Conservation (phyloP, 1,140 invertebrate species). For the Leptopilina boulardi region DNA sequence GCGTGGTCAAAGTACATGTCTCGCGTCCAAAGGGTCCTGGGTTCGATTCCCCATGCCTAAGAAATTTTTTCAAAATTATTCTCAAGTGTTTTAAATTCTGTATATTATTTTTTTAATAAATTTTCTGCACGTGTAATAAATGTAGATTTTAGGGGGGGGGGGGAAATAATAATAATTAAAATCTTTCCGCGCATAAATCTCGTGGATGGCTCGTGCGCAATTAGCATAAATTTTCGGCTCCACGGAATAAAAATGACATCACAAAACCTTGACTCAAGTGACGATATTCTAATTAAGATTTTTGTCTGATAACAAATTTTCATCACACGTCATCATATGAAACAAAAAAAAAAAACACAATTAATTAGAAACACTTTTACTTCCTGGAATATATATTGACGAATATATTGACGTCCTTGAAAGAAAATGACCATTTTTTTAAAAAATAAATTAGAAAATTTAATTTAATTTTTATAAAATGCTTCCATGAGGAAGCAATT, state of each 20-base stretch:
- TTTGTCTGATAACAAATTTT: background rate
- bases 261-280: constrained; percentile 14
- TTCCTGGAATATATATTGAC: background rate
- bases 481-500: too few species aligned
- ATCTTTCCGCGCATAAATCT: constrained; percentile 10
- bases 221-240: constrained; percentile 21
- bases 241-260: constrained; percentile 18
- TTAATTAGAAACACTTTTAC: background rate
- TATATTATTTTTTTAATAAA: too few species aligned
- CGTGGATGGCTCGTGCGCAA: background rate
- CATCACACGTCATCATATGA: background rate
- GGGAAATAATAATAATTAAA: background rate
- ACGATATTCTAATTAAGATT: constrained; percentile 4
- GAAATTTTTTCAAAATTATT: too few species aligned
- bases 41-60: too few species aligned
- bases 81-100: too few species aligned
- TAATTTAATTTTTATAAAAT: too few species aligned
- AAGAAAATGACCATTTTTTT: background rate
- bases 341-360: background rate
- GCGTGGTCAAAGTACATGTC: too few species aligned
- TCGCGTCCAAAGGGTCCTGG: too few species aligned
- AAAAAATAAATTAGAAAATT: too few species aligned
- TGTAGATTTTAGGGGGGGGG: too few species aligned
- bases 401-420: background rate
- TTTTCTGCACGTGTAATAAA: too few species aligned